These are phyloP conservation scores for Brachyalestes nurse DNA, from an alignment of 2,797 vertebrate species.

Conservation along the genomic window DNA sequence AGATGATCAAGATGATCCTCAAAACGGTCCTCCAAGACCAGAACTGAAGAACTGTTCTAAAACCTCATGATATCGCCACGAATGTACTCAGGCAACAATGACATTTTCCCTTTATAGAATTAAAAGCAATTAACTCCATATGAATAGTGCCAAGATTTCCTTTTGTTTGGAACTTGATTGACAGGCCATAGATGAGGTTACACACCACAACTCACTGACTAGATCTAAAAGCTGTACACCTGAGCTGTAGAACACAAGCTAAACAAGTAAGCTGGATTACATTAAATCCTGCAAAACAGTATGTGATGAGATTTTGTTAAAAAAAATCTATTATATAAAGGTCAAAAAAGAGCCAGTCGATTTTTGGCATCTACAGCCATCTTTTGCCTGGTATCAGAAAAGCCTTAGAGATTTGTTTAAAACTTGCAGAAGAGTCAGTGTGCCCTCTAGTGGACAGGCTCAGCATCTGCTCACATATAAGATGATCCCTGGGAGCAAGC, in stretches of 20 bases:
- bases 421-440: constrained; percentile 26
- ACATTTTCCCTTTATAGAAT: background rate
- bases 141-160: background rate
- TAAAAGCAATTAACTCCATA: background rate
- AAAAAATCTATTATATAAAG: background rate
- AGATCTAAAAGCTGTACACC: background rate
- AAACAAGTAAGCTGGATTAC: background rate
- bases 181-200: background rate
- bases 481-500: background rate
- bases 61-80: background rate
- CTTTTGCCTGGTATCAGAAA: background rate
- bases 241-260: background rate
- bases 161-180: background rate
- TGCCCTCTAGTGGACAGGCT: constrained; percentile 54
- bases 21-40: too few species aligned
- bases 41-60: background rate
- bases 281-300: background rate
- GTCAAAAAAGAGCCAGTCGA: background rate
- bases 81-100: background rate
- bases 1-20: too few species aligned
- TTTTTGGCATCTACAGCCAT: background rate
- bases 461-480: background rate
- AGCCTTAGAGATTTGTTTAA: background rate
- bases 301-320: background rate
- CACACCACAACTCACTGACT: too few species aligned